A percentile compares a stretch with the other conserved stretches of the same genome.
These are phyloP conservation scores for Selenia dentaria DNA, from an alignment of 2,888 invertebrate genomes.

Conservation along the genomic window DNA sequence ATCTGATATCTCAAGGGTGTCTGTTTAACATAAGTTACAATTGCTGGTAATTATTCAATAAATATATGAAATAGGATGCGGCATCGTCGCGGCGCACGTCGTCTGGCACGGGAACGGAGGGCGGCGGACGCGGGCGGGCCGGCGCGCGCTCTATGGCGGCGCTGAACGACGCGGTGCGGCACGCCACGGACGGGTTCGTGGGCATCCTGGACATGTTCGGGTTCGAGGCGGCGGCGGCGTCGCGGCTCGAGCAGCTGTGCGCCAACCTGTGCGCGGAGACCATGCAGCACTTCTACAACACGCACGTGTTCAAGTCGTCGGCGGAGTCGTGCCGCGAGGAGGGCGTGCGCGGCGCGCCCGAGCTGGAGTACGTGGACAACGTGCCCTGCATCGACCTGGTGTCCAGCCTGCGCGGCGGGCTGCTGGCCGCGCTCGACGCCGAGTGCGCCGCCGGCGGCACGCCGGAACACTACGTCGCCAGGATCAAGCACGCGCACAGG, in stretches of 20 bases:
- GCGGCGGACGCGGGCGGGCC: conserved; percentile 87
- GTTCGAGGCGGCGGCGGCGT: conserved; percentile 96
- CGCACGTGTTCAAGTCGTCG: conserved; percentile 97
- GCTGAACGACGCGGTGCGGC: conserved; percentile 95
- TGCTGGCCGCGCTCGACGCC: conserved; percentile 96
- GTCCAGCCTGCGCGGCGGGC: conserved; percentile 95
- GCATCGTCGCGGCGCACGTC: conserved; percentile 94
- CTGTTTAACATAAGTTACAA: too few species aligned
- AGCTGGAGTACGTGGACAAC: conserved; percentile 97
- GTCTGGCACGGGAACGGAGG: conserved; percentile 75
- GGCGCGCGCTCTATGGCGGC: conserved; percentile 97
- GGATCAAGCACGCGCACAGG: conserved; percentile 65
- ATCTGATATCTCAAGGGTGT: too few species aligned
- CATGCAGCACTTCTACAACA: conserved; percentile 99
- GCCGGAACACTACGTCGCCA: conserved; percentile 77
- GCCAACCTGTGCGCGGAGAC: conserved; percentile 98
- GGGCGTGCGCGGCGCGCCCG: conserved; percentile 94
- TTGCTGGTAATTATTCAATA: too few species aligned
- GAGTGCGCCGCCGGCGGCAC: conserved; percentile 94
- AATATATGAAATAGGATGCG: too few species aligned
- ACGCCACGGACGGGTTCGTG: conserved; percentile 97
- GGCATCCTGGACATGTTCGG: conserved; percentile 99
- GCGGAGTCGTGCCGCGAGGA: conserved; percentile 97
- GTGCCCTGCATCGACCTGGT: conserved; percentile 98
- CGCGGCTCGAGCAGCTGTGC: conserved; percentile 96